phyloP scores from a whole-genome alignment of 1,140 invertebrate genomes.

The Zaprionus inermis region DNA sequence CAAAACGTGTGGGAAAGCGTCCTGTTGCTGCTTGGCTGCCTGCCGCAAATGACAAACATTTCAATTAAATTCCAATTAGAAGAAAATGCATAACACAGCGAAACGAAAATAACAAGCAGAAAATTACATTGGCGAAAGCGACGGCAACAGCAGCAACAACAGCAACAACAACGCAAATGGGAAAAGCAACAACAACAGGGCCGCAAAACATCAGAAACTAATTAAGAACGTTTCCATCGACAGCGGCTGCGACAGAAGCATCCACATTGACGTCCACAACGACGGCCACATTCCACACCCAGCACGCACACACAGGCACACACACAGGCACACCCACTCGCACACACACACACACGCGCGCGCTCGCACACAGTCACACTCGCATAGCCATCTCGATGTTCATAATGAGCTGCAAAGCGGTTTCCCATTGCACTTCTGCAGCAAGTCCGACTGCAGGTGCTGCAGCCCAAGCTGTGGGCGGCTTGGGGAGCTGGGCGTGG shows the following conservation, averaged over 20 bases:
- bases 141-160: conserved; percentile 9
- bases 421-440: conserved; percentile 1
- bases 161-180: conserved; percentile 2
- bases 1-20: conserved; percentile 48
- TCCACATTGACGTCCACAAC: background rate
- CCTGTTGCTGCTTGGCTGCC: conserved; percentile 21
- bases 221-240: conserved; percentile 72
- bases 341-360: background rate
- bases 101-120: conserved; percentile 64
- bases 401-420: background rate
- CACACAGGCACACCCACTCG: background rate
- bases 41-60: conserved; percentile 62
- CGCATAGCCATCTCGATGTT: conserved; percentile 1
- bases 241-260: conserved; percentile 33
- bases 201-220: conserved; percentile 57
- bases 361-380: background rate
- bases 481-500: background rate
- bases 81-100: conserved; percentile 56
- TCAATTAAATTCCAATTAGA: conserved; percentile 71
- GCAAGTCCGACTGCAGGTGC: conserved; percentile 15
- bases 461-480: background rate
- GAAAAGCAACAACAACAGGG: conserved; percentile 5
- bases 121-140: conserved; percentile 59
- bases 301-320: background rate
- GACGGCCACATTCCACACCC: conserved; percentile 6